Conservation (phyloP, 1,140 invertebrate genomes). For the Cherax quadricarinatus region DNA sequence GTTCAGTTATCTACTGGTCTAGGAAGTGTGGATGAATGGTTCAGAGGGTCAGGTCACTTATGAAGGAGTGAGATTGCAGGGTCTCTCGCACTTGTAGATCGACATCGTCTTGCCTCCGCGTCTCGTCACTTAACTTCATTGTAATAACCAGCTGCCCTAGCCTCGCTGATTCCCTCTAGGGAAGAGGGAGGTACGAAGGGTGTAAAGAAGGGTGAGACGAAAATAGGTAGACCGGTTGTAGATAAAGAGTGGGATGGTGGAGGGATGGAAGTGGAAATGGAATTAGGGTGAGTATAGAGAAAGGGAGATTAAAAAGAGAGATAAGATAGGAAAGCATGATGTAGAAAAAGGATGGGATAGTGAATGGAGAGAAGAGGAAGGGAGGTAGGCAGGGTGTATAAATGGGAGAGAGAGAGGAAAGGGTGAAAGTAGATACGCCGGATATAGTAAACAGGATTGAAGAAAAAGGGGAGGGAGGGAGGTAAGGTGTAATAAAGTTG, state of each 20-base stretch:
- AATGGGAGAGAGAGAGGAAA: neutral
- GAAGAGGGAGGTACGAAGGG: too few species aligned
- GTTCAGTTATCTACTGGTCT: too few species aligned
- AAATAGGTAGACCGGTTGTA: too few species aligned
- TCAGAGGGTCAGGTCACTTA: too few species aligned
- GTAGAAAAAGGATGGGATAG: neutral
- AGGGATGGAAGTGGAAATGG: neutral
- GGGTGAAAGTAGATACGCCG: neutral
- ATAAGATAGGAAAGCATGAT: neutral
- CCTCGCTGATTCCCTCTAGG: too few species aligned
- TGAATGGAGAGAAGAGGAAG: neutral
- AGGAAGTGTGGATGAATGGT: too few species aligned
- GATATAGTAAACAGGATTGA: neutral
- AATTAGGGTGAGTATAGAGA: neutral
- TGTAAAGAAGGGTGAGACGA: neutral
- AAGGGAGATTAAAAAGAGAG: too few species aligned
- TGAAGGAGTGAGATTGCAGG: too few species aligned
- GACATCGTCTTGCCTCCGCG: too few species aligned
- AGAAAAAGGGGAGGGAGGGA: constrained; percentile 4
- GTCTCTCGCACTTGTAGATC: too few species aligned
- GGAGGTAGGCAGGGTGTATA: neutral
- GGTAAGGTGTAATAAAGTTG: neutral
- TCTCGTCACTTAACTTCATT: too few species aligned
- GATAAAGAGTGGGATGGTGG: neutral
- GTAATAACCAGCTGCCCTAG: too few species aligned